A percentile compares a stretch with the other conserved stretches of the same genome.
Conservation (phyloP, 2,797 vertebrate genomes). For the Etheostoma perlongum region DNA sequence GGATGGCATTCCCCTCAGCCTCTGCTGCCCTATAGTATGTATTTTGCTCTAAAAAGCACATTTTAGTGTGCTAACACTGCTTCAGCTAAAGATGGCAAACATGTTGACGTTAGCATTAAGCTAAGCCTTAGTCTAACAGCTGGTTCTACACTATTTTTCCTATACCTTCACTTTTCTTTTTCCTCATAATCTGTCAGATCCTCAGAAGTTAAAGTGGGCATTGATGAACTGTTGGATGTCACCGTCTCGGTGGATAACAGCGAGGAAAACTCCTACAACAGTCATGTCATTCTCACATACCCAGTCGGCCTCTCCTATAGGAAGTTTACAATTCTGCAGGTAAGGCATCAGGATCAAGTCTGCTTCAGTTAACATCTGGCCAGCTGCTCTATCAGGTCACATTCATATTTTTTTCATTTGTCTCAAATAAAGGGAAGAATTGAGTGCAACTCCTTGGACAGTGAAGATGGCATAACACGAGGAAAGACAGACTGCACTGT, state of each 20-base stretch:
- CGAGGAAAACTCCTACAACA: conserved; percentile 88
- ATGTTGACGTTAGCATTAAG: too few relatives aligned
- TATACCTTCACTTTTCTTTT: neutral
- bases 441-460: conserved; percentile 77
- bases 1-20: too few relatives aligned
- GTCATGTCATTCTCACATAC: conserved; percentile 79
- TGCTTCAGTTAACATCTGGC: neutral
- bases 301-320: conserved; percentile 87
- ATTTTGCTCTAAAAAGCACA: too few relatives aligned
- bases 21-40: too few relatives aligned
- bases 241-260: conserved; percentile 83
- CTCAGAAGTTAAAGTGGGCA: conserved; percentile 82
- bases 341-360: conserved; percentile 46
- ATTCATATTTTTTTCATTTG: neutral
- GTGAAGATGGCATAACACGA: conserved; percentile 14
- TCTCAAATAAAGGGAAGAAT: conserved; percentile 66
- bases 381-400: neutral
- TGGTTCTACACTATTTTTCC: neutral
- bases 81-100: too few relatives aligned
- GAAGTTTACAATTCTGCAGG: conserved; percentile 75
- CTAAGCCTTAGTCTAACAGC: too few relatives aligned
- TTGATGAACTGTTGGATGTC: conserved; percentile 80
- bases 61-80: too few relatives aligned
- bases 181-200: conserved; percentile 54
- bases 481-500: conserved; percentile 76